Evolutionary conservation across 2,113 vertebrate species (phyloP).

Genomic region (Xenopus laevis): DNA sequence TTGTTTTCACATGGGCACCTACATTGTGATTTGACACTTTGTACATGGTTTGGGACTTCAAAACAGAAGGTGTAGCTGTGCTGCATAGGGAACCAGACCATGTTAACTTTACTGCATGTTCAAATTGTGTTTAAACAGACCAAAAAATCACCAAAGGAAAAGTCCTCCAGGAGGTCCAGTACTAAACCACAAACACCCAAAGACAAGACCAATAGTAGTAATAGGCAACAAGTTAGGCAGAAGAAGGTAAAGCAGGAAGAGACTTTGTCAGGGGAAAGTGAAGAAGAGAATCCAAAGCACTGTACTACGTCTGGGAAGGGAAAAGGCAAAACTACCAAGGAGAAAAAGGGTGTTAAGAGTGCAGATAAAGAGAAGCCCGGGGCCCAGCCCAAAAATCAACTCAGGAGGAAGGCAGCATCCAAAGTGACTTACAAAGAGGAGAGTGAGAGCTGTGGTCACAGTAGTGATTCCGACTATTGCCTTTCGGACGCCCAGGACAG

Average conservation of each 20-base stretch:
- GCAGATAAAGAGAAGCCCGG: conserved; percentile 36
- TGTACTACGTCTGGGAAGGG: background rate
- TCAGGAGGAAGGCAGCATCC: conserved; percentile 69
- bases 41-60: no score
- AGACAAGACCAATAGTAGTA: conserved; percentile 39
- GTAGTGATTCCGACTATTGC: conserved; percentile 67
- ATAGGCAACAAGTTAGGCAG: conserved; percentile 56
- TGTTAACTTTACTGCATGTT: background rate
- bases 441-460: conserved; percentile 62
- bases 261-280: conserved; percentile 17
- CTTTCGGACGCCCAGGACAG: conserved; percentile 60
- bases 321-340: conserved; percentile 21
- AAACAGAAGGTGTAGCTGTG: no score
- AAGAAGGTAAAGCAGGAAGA: conserved; percentile 46
- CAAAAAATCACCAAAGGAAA: conserved; percentile 48
- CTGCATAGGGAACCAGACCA: no score
- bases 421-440: conserved; percentile 89
- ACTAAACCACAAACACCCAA: conserved; percentile 28
- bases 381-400: conserved; percentile 61
- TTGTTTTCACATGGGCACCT: no score
- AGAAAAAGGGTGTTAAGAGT: conserved; percentile 31
- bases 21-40: no score
- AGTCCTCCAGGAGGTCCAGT: conserved; percentile 7
- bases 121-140: conserved; percentile 49
- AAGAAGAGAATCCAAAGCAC: conserved; percentile 1